These are phyloP conservation scores for Ephydatia muelleri DNA, from an alignment of 37 sponge, comb jelly and placozoan genomes.

Conservation along the genomic window DNA sequence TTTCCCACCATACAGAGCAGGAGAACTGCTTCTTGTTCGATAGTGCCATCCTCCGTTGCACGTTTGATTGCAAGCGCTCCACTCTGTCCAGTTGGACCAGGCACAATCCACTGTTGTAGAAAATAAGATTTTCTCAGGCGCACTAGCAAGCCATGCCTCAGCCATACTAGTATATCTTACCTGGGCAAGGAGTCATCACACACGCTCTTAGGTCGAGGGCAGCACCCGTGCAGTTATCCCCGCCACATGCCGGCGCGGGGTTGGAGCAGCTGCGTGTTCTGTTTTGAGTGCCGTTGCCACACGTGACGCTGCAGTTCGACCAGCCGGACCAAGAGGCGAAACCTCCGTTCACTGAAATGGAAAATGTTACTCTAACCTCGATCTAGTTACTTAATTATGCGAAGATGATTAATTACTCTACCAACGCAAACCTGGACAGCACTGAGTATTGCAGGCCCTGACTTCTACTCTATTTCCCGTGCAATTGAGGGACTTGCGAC, in stretches of 20 bases:
- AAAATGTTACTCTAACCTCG: too few species aligned
- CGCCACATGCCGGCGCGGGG: conserved; percentile 58
- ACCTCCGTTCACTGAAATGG: conserved; percentile 62
- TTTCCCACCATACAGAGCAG: conserved; percentile 58
- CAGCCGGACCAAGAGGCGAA: conserved; percentile 66
- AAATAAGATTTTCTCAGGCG: not conserved
- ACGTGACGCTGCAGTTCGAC: conserved; percentile 58
- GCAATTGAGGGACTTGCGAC: conserved; percentile 28
- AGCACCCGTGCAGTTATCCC: conserved; percentile 55
- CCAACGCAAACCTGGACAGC: conserved; percentile 52
- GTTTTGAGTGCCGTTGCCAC: conserved; percentile 52
- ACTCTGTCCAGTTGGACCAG: conserved; percentile 72
- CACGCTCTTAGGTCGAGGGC: conserved; percentile 18
- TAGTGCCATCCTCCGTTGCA: conserved; percentile 48
- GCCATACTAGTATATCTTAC: conserved; percentile 34
- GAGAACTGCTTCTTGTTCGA: conserved; percentile 31
- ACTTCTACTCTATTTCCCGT: conserved; percentile 32
- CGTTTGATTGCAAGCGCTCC: conserved; percentile 57
- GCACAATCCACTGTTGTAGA: conserved; percentile 40
- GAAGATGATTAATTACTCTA: not conserved
- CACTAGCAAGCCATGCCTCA: not conserved
- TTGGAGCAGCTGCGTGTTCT: conserved; percentile 42
- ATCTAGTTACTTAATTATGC: too few species aligned
- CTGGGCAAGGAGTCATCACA: conserved; percentile 53
- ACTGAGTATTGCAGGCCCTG: conserved; percentile 39